Percentiles rank a stretch among this genome's conserved stretches.
These are phyloP conservation scores for Melitaea athalia DNA, from an alignment of 2,888 invertebrate genomes.

Conservation along the genomic window DNA sequence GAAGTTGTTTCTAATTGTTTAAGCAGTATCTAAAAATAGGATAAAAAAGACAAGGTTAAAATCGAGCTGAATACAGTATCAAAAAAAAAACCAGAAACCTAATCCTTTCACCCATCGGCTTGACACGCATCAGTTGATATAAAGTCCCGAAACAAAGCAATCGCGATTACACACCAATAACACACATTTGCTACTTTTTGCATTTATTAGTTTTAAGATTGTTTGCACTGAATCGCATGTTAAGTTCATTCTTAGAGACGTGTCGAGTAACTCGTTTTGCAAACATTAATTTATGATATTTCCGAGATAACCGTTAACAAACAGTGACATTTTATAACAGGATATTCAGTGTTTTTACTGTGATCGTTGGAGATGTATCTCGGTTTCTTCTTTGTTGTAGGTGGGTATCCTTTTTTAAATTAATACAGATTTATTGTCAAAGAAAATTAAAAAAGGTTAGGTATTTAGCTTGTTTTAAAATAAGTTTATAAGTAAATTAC, in stretches of 20 bases:
- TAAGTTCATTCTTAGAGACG: constrained; percentile 61
- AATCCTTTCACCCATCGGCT: constrained; percentile 45
- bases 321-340: constrained; percentile 21
- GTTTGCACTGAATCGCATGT: constrained; percentile 57
- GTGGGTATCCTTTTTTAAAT: constrained; percentile 31
- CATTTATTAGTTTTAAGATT: constrained; percentile 56
- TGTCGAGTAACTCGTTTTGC: constrained; percentile 43
- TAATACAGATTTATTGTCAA: not conserved
- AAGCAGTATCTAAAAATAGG: not conserved
- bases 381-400: constrained; percentile 32
- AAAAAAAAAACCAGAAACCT: constrained; percentile 32
- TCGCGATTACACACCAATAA: constrained; percentile 47
- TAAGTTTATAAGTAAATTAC: no score
- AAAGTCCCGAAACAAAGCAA: constrained; percentile 51
- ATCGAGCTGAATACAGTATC: constrained; percentile 22
- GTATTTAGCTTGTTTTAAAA: not conserved
- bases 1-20: not conserved
- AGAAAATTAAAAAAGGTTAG: not conserved
- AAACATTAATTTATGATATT: constrained; percentile 12
- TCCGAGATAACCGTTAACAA: constrained; percentile 4
- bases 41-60: constrained; percentile 39
- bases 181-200: constrained; percentile 53
- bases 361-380: constrained; percentile 34
- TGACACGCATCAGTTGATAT: constrained; percentile 58
- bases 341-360: constrained; percentile 9